Percentiles rank a stretch among this genome's conserved stretches.
These are phyloP conservation scores for Smittia sp. DNA, from an alignment of 2,888 invertebrate genomes.

Conservation along the genomic window DNA sequence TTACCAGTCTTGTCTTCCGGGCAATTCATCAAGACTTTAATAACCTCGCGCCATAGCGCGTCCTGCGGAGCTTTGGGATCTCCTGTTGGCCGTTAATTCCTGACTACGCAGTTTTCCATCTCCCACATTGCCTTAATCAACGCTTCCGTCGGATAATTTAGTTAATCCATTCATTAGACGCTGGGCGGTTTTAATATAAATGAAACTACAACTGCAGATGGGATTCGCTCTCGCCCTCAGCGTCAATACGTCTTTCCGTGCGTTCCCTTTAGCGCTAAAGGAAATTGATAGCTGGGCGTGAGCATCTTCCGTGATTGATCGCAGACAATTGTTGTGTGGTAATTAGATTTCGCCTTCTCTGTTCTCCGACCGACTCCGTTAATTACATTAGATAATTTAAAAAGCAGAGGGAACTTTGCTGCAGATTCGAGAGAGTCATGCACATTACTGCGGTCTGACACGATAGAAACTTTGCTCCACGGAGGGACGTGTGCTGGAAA, in stretches of 20 bases:
- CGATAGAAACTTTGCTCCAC: neutral
- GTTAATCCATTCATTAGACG: constrained; percentile 7
- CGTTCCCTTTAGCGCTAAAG: neutral
- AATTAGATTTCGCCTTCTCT: neutral
- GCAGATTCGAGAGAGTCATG: neutral
- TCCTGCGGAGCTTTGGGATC: neutral
- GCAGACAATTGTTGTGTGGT: neutral
- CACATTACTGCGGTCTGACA: neutral
- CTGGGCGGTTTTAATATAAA: constrained; percentile 18
- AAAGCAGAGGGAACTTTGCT: neutral
- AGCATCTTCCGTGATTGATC: constrained; percentile 16
- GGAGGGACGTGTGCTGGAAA: neutral
- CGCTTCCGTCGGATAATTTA: constrained; percentile 7
- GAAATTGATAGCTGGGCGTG: constrained; percentile 12
- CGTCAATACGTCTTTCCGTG: neutral
- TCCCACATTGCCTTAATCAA: constrained; percentile 1
- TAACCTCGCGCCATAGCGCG: neutral
- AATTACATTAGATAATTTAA: constrained; percentile 8
- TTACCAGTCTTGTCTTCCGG: constrained; percentile 31
- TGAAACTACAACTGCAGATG: constrained; percentile 21
- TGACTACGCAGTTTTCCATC: neutral
- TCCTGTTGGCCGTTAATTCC: neutral
- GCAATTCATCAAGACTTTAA: constrained; percentile 18
- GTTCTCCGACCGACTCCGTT: neutral
- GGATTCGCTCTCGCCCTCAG: neutral